Evolutionary conservation across 2,113 vertebrate species (phyloP).

Genomic region (Addax nasomaculatus): DNA sequence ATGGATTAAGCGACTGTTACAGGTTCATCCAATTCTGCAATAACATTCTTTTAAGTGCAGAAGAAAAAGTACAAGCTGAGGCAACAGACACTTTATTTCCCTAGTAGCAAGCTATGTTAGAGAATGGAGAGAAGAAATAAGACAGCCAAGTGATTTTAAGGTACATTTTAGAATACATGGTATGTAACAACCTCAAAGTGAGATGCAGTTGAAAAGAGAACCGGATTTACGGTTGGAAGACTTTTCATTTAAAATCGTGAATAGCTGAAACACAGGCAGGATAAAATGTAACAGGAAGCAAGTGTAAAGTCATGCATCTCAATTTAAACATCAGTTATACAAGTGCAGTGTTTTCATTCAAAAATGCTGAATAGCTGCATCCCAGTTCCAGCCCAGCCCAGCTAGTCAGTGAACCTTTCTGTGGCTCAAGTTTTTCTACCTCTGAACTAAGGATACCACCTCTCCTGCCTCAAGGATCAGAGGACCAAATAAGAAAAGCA

Average conservation of each 20-base stretch:
- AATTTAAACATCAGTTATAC: not conserved
- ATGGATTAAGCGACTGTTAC: not conserved
- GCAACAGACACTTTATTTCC: not conserved
- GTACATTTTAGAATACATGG: not conserved
- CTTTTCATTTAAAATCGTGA: not conserved
- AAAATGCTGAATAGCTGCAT: not conserved
- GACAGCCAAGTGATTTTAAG: not conserved
- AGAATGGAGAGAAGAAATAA: not conserved
- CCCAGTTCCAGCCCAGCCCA: too few relatives aligned
- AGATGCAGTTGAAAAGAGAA: not conserved
- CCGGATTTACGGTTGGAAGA: not conserved
- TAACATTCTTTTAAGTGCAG: not conserved
- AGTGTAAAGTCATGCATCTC: not conserved
- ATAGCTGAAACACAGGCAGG: not conserved
- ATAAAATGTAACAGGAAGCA: not conserved
- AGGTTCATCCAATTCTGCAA: not conserved
- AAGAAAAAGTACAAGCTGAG: not conserved
- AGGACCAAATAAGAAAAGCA: not conserved
- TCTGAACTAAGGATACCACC: not conserved
- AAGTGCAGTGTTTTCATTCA: not conserved
- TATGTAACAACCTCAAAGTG: not conserved
- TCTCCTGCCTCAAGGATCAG: not conserved
- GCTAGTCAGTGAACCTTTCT: not conserved
- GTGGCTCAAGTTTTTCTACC: not conserved
- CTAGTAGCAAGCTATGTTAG: not conserved